These are phyloP conservation scores for Leptinotarsa defecta DNA, from an alignment of 1,140 invertebrate genomes.

Conservation along the genomic window DNA sequence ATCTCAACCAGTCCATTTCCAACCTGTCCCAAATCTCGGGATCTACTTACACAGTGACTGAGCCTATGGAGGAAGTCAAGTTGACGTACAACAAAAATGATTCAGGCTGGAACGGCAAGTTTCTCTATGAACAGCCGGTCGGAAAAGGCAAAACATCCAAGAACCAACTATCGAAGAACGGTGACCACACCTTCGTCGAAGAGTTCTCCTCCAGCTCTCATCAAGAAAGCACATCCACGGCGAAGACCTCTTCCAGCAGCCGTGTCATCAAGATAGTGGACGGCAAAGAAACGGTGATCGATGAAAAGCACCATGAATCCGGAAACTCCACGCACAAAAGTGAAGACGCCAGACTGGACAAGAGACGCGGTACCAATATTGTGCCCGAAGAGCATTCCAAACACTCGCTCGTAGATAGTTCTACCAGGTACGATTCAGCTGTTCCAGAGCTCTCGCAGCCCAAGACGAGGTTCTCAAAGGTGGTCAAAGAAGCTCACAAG, in stretches of 20 bases:
- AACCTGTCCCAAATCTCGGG: slow-evolving; percentile 48
- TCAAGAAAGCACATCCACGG: slow-evolving; percentile 48
- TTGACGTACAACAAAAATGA: slow-evolving; percentile 55
- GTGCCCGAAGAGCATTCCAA: slow-evolving; percentile 61
- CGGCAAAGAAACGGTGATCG: slow-evolving; percentile 65
- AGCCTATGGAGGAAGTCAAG: slow-evolving; percentile 52
- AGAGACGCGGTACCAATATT: slow-evolving; percentile 58
- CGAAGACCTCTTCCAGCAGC: slow-evolving; percentile 62
- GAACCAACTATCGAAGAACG: slow-evolving; percentile 25
- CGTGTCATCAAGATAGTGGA: slow-evolving; percentile 65
- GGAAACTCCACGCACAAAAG: slow-evolving; percentile 58
- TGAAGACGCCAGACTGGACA: slow-evolving; percentile 59
- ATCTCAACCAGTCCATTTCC: slow-evolving; percentile 46
- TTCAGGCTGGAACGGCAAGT: slow-evolving; percentile 61
- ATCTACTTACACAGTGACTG: slow-evolving; percentile 53
- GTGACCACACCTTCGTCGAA: slow-evolving; percentile 39
- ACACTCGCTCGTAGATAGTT: slow-evolving; percentile 60
- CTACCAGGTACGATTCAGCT: slow-evolving; percentile 61
- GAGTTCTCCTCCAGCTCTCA: slow-evolving; percentile 40
- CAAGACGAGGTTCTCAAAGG: slow-evolving; percentile 43
- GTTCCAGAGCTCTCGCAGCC: slow-evolving; percentile 56
- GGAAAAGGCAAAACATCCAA: slow-evolving; percentile 32
- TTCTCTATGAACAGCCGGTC: slow-evolving; percentile 56
- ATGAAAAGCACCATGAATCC: slow-evolving; percentile 61
- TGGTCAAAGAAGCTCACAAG: slow-evolving; percentile 48